phyloP scores from a whole-genome alignment of 2,797 vertebrate species.

The Crypturellus tataupa region DNA sequence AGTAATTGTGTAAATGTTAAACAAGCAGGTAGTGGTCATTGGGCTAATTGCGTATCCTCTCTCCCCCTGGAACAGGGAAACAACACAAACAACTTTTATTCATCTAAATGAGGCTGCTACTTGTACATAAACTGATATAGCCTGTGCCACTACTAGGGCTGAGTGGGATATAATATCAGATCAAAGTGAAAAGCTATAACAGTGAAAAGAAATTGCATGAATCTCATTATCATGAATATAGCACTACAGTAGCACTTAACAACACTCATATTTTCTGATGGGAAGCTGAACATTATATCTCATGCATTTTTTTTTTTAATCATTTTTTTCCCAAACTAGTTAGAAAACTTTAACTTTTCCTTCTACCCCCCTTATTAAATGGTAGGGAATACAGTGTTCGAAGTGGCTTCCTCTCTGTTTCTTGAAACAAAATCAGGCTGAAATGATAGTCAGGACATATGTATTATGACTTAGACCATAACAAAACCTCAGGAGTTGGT shows the following conservation, averaged over 20 bases:
- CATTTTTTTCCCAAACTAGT: not conserved
- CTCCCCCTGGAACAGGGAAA: not conserved
- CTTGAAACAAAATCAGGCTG: not conserved
- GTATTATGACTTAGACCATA: not conserved
- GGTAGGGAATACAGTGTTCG: not conserved
- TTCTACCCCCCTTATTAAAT: fast-evolving
- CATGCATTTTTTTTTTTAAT: not conserved
- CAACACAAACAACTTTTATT: not conserved
- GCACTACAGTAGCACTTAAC: conserved; percentile 17
- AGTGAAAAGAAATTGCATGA: conserved; percentile 39
- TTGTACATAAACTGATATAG: not conserved
- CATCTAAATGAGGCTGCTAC: conserved; percentile 2
- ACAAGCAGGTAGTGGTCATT: not conserved
- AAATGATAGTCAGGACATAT: not conserved
- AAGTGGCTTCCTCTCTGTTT: not conserved
- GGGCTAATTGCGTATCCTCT: conserved; percentile 4
- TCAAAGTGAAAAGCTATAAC: conserved; percentile 34
- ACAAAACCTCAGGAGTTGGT: not conserved
- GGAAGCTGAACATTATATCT: not conserved
- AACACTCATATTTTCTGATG: conserved; percentile 24
- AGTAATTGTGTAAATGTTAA: not conserved
- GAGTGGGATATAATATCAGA: not conserved
- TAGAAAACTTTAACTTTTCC: not conserved
- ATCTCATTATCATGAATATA: conserved; percentile 52
- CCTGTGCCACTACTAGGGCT: conserved; percentile 9